Percentiles rank a stretch among this genome's conserved stretches.
Conservation (phyloP, 2,797 vertebrate genomes). For the Acanthis flammea region DNA sequence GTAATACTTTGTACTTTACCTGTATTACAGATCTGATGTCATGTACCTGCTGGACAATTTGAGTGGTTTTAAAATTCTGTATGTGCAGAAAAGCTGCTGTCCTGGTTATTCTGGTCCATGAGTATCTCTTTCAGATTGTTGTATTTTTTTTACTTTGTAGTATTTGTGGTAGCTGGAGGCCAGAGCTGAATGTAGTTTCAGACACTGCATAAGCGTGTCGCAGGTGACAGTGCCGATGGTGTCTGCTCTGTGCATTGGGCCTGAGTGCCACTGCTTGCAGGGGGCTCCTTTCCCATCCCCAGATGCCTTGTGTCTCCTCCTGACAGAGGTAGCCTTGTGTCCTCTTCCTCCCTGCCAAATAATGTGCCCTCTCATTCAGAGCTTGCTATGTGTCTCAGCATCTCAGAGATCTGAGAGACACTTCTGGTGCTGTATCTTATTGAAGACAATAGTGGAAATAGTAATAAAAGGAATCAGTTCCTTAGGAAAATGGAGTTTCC, state of each 20-base stretch:
- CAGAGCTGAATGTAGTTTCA: background rate
- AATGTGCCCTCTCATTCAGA: background rate
- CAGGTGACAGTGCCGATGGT: accelerated
- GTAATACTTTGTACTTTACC: background rate
- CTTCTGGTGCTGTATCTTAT: background rate
- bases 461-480: background rate
- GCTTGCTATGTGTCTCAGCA: background rate
- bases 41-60: background rate
- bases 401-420: background rate
- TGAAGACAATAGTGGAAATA: background rate
- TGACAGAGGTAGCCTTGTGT: background rate
- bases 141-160: background rate
- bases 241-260: accelerated
- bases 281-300: background rate
- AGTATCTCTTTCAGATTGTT: background rate
- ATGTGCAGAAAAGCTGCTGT: background rate
- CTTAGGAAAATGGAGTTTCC: background rate
- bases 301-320: background rate
- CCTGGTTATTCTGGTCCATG: background rate
- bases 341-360: background rate
- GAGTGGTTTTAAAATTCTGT: background rate
- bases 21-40: background rate
- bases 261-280: background rate
- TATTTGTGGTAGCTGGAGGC: background rate
- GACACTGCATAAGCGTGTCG: accelerated